These are phyloP conservation scores for Tuta absoluta DNA, from an alignment of 2,888 invertebrate species.

Conservation along the genomic window DNA sequence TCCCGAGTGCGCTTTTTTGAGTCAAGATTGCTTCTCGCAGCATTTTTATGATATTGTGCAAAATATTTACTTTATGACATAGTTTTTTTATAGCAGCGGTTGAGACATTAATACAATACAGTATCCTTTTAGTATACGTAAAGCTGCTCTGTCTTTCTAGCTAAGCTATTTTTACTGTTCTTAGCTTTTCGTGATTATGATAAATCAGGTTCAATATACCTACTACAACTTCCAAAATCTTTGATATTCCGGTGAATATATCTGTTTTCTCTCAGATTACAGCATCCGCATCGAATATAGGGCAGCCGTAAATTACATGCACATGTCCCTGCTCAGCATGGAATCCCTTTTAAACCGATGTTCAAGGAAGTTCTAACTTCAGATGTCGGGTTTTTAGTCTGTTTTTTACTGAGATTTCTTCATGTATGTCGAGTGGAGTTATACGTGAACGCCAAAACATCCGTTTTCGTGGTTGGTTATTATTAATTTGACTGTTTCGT, in stretches of 20 bases:
- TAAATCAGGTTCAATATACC: background rate
- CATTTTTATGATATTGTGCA: no score
- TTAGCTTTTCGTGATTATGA: background rate
- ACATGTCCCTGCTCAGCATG: conserved; percentile 22
- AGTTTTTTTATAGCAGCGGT: no score
- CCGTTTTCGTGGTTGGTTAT: conserved; percentile 37
- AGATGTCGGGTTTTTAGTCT: conserved; percentile 39
- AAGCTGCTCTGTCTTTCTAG: no score
- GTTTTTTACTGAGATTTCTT: conserved; percentile 34
- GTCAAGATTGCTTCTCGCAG: no score
- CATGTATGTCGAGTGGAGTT: conserved; percentile 31
- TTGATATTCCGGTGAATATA: background rate
- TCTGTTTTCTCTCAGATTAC: conserved; percentile 11
- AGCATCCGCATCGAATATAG: conserved; percentile 14
- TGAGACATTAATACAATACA: no score
- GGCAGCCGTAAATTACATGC: conserved; percentile 13
- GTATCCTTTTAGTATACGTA: no score
- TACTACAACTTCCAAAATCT: background rate
- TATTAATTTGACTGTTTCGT: conserved; percentile 13
- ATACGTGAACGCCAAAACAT: conserved; percentile 37
- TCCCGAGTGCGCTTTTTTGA: no score
- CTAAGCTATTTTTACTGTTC: no score
- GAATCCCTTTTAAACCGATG: conserved; percentile 22
- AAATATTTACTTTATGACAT: no score
- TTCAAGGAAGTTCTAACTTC: conserved; percentile 35